These are phyloP conservation scores for Pteropus alecto DNA, from an alignment of 2,113 vertebrate species.

Conservation along the genomic window DNA sequence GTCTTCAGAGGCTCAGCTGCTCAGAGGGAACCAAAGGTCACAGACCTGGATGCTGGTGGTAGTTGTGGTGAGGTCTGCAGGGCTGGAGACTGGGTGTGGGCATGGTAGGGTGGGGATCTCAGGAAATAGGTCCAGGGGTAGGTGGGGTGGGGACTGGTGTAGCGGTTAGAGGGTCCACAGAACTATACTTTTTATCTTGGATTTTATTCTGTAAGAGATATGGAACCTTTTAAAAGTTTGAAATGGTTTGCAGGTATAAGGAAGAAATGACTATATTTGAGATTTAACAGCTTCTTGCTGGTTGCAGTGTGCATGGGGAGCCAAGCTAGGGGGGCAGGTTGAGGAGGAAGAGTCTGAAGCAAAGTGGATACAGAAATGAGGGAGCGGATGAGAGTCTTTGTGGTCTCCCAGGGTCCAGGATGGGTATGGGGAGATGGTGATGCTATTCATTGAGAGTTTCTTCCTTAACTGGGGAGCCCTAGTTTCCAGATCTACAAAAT, in stretches of 20 bases:
- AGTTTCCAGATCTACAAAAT: neutral
- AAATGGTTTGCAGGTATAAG: neutral
- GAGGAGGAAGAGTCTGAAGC: neutral
- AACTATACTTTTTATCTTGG: neutral
- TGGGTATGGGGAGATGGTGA: neutral
- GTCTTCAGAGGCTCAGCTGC: neutral
- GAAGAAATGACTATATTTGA: neutral
- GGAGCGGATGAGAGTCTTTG: neutral
- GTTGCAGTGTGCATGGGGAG: neutral
- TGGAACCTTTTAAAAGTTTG: neutral
- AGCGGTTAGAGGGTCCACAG: neutral
- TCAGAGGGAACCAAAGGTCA: neutral
- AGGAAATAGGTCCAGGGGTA: neutral
- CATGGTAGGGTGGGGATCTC: neutral
- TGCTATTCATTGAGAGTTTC: neutral
- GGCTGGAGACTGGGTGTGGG: too few relatives aligned
- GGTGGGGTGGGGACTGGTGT: fast-evolving
- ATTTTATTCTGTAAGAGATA: neutral
- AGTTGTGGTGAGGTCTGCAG: neutral
- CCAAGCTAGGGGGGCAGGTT: fast-evolving
- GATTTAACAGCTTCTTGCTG: neutral
- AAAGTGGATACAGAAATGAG: neutral
- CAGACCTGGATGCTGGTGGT: neutral
- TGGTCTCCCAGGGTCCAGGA: neutral
- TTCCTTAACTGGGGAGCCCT: neutral